These are phyloP conservation scores for Operophtera brumata DNA, from an alignment of 2,888 invertebrate species.

Conservation along the genomic window DNA sequence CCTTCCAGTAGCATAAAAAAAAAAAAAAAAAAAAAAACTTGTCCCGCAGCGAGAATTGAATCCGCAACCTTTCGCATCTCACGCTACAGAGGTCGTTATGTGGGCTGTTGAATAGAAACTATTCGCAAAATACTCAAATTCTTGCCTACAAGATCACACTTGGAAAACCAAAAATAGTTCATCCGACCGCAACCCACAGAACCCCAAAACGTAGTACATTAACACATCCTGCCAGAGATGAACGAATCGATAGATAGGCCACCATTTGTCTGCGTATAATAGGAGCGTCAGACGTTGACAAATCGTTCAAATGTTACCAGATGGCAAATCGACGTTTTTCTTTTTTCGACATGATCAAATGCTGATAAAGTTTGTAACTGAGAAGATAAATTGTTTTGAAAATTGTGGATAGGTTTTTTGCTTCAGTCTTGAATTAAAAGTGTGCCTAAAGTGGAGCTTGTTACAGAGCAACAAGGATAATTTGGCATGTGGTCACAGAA, in stretches of 20 bases:
- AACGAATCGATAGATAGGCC: slow-evolving; percentile 56
- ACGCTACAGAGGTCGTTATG: too few relatives aligned
- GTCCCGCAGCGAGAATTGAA: too few relatives aligned
- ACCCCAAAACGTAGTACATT: slow-evolving; percentile 40
- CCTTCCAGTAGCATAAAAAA: too few relatives aligned
- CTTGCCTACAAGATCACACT: slow-evolving; percentile 10
- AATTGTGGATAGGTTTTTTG: slow-evolving; percentile 2
- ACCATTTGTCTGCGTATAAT: slow-evolving; percentile 61
- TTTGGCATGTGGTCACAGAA: too few relatives aligned
- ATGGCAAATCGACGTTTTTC: slow-evolving; percentile 54
- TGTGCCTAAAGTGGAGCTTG: too few relatives aligned
- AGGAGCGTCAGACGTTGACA: slow-evolving; percentile 49
- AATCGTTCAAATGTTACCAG: slow-evolving; percentile 51
- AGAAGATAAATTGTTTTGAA: slow-evolving; percentile 13
- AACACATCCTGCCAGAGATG: slow-evolving; percentile 43
- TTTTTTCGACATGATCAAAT: slow-evolving; percentile 33
- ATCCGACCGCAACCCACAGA: slow-evolving; percentile 6
- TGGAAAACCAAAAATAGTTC: slow-evolving; percentile 17
- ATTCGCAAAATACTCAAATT: too few relatives aligned
- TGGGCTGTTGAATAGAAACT: too few relatives aligned
- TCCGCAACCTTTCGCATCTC: too few relatives aligned
- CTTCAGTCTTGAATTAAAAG: background rate
- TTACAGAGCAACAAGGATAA: too few relatives aligned
- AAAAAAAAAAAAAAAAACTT: too few relatives aligned
- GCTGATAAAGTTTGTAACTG: slow-evolving; percentile 25